phyloP scores from a whole-genome alignment of 2,113 vertebrate species.

The Aix galericulata region DNA sequence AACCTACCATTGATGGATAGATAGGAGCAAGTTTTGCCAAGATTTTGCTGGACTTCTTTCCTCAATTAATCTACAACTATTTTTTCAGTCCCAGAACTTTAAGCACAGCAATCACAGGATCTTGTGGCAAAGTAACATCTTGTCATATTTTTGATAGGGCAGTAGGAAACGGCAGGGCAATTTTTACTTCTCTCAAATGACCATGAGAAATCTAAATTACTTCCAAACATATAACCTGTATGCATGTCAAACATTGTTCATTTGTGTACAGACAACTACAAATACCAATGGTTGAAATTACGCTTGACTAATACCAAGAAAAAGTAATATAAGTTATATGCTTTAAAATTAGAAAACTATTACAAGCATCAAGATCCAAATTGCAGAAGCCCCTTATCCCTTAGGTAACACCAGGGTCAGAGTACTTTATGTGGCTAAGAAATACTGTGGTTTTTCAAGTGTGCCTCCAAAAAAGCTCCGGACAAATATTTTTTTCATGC shows the following conservation, averaged over 20 bases:
- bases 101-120: background rate
- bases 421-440: background rate
- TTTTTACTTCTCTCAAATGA: background rate
- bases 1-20: background rate
- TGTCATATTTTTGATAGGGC: background rate
- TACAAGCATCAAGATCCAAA: background rate
- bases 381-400: background rate
- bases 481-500: accelerated
- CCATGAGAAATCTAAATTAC: background rate
- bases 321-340: background rate
- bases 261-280: background rate
- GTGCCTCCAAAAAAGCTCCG: background rate
- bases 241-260: background rate
- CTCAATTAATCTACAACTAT: background rate
- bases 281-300: background rate
- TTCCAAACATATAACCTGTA: background rate
- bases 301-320: background rate
- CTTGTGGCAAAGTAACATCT: background rate
- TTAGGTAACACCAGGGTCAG: background rate
- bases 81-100: background rate
- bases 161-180: background rate
- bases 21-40: background rate
- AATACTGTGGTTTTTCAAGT: background rate
- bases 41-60: background rate
- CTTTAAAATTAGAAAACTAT: accelerated